Conservation (phyloP, 2,113 vertebrate species). For the Syrrhaptes paradoxus region DNA sequence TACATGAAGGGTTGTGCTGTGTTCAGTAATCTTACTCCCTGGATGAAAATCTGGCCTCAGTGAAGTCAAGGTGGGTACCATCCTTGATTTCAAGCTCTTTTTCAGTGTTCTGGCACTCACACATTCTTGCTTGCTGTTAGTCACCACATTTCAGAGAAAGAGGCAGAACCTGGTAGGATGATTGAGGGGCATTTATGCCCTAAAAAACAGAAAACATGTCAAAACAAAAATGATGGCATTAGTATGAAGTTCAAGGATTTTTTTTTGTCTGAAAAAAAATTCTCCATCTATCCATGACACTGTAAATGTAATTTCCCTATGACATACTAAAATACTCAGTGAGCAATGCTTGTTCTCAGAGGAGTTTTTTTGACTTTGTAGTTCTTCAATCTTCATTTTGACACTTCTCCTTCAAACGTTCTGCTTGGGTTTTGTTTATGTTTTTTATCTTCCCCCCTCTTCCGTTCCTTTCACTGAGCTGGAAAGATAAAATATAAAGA, state of each 20-base stretch:
- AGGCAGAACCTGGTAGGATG: not conserved
- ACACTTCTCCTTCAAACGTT: constrained; percentile 34
- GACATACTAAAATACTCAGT: not conserved
- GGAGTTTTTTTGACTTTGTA: not conserved
- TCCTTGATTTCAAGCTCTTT: not conserved
- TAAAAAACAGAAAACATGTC: not conserved
- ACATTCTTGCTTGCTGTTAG: not conserved
- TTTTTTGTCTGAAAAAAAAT: not conserved
- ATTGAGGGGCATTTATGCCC: not conserved
- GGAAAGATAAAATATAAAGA: not conserved
- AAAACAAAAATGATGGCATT: not conserved
- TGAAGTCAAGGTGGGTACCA: not conserved
- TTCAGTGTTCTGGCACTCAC: not conserved
- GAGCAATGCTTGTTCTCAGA: not conserved
- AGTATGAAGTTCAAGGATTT: not conserved
- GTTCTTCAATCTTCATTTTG: constrained; percentile 36
- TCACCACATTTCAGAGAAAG: not conserved
- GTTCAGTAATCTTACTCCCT: not conserved
- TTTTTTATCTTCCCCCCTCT: not conserved
- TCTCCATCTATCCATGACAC: not conserved
- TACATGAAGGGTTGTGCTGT: not conserved
- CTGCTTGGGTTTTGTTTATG: not conserved
- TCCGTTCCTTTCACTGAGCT: not conserved
- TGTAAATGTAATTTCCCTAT: not conserved
- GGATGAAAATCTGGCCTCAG: not conserved